Base-by-base conservation (phyloP, 1,140 invertebrate genomes). In the Drosophila kohkoa region DNA sequence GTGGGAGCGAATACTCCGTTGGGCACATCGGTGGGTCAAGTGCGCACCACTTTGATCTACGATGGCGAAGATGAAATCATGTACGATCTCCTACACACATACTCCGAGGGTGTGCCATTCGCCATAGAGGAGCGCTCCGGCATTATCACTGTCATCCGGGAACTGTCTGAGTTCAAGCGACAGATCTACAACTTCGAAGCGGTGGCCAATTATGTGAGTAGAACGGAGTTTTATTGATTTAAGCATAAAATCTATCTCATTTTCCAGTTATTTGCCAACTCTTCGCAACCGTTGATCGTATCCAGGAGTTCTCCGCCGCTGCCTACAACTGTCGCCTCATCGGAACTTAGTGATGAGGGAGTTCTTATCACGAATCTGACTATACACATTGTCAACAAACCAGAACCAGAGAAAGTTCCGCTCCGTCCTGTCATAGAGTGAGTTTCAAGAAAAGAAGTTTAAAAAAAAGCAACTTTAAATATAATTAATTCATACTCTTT, bases 71-170 rank as follows among this genome's bases (percentile, higher is more conserved):
- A 94, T 70, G 94, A 95, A 54, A 93, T 96, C 5, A 93, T 96
- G 57, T 97, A 96, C 83, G 97, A 97, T 92, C 93, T 97, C 5
- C 90, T 97, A 75, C 95, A 97, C 93, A 95, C 96, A 83, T 96
- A 98, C 93, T 95, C 96, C 91, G 95, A 97, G 92, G 96, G 96
- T 93, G 96, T 98, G 63, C 97, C 97, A 5, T 98, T 98, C 92
- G 96, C 96, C 11, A 97, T 99, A 35, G 97, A 99, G 93, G 96
- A 97, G 77, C 93, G 96, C 67, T 97, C 96, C 5, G 98, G 98
- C 2, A 96, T 96, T 1, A 97, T 99, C 25, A 97, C 96, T 5
- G 97, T 98, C 0, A 95, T 97, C 10, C 94, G 97, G 28, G 95
- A 96, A 51, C 93, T 98, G 59, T 93, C 95, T 2, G 95, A 96